Base-by-base conservation (phyloP, 2,113 vertebrate species). In the Rhinogobius similis region DNA sequence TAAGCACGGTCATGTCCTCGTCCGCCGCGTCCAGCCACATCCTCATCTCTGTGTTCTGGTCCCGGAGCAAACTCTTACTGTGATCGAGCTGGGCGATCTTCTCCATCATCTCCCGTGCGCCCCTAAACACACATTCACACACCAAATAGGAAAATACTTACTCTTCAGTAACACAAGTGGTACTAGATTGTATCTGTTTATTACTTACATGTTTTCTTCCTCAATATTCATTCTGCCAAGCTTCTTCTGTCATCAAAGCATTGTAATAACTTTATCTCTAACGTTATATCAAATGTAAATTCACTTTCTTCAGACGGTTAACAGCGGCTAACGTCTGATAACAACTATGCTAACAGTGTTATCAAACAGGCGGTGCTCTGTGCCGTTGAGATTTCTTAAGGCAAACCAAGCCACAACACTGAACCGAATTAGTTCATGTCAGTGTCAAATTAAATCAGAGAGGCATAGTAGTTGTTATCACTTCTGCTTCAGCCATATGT, bases 1-100 rank as follows among this genome's bases (percentile, higher is more conserved):
- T 79, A 46, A 87, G 73, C 14, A 6, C 0, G n/a, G 72, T 67
- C 16, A 86, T 61, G 7, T 89, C 86, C 10, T 87, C 85, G 26
- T 90, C 85, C 29, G 88, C 85, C 23, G 46, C 63, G 18, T 87
- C 84, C 53, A 88, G 67, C 84, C 75, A 87, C 18, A 10, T 55
- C 38, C 73, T 86, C 79, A 88, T 77, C 43, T 77, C 50, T n/a
- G 29, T n/a, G 21, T 84, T 90, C 41, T 70, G 63, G 4, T 69
- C 76, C 32, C n/a, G 86, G 59, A 87, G 75, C 13, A 82, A 70
- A 67, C 20, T 74, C 1, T 62, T 72, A 52, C 26, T 77, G 65
- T 86, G 53, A 8, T 87, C 68, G 46, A 83, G 72, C 67, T 83
- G 84, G 23, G 79, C 78, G 13, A 86, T 79, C 71, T 69, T 87